Evolutionary conservation across 1,140 invertebrate genomes (phyloP).

Genomic region (Streblospio benedicti): DNA sequence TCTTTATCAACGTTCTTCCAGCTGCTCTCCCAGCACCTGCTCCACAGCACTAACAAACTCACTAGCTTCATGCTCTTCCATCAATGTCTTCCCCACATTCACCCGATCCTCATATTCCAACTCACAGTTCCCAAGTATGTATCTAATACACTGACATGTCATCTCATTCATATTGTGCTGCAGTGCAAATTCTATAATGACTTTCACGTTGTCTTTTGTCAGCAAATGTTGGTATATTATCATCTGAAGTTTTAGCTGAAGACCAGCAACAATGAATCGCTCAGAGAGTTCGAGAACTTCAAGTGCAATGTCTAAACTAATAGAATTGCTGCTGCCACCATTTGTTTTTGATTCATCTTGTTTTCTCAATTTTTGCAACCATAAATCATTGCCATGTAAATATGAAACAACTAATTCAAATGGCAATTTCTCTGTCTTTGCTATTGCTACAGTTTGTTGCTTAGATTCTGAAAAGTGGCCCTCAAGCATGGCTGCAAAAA

Average conservation of each 20-base stretch:
- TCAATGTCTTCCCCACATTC: too few relatives aligned
- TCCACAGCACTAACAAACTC: too few relatives aligned
- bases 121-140: not conserved
- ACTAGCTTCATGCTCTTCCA: too few relatives aligned
- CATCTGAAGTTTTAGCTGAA: not conserved
- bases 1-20: too few relatives aligned
- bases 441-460: not conserved
- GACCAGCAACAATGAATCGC: not conserved
- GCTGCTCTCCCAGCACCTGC: too few relatives aligned
- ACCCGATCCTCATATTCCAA: too few relatives aligned
- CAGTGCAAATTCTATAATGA: not conserved
- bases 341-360: not conserved
- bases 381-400: not conserved
- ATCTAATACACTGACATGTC: not conserved
- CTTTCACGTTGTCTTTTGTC: not conserved
- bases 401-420: not conserved
- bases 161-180: not conserved
- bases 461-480: constrained; percentile 27
- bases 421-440: not conserved
- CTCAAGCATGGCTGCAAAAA: constrained; percentile 31
- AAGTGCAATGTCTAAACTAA: not conserved
- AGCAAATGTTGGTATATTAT: not conserved
- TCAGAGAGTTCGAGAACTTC: not conserved
- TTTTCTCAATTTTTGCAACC: not conserved
- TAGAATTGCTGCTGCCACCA: not conserved